A percentile compares a stretch with the other conserved stretches of the same genome.
phyloP scores from a whole-genome alignment of 1,140 invertebrate genomes.

The Magallana gigas region DNA sequence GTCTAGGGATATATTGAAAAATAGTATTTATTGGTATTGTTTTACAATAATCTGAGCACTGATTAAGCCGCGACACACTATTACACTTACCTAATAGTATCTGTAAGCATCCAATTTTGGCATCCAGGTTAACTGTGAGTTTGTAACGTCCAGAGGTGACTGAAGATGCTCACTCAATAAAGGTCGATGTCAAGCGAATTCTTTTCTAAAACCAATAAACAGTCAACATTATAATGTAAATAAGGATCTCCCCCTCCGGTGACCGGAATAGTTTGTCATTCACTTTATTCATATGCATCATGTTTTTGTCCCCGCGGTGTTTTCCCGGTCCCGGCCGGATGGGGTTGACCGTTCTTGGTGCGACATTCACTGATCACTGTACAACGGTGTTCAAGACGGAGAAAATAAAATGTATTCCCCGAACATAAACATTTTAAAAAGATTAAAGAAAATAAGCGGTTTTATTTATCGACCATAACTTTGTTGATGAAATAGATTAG shows the following conservation, averaged over 20 bases:
- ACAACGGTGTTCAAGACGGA: not conserved
- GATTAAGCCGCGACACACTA: too few relatives aligned
- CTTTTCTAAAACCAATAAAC: slow-evolving; percentile 16
- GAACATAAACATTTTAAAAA: not conserved
- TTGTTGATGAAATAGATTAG: slow-evolving; percentile 18
- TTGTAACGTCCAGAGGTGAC: too few relatives aligned
- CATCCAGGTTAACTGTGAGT: too few relatives aligned
- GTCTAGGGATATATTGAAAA: too few relatives aligned
- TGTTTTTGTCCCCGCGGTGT: slow-evolving; percentile 4
- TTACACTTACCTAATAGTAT: too few relatives aligned
- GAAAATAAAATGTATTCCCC: not conserved
- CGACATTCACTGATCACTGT: not conserved
- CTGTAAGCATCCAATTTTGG: too few relatives aligned
- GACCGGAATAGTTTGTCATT: not conserved
- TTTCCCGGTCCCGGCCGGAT: not conserved
- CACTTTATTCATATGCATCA: not conserved
- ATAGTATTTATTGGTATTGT: too few relatives aligned
- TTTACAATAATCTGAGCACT: too few relatives aligned
- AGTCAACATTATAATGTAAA: slow-evolving; percentile 9
- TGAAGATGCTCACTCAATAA: not conserved
- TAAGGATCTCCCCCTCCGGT: slow-evolving; percentile 3
- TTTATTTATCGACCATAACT: not conserved
- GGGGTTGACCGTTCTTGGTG: slow-evolving; percentile 9
- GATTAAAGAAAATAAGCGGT: not conserved
- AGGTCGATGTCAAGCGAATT: not conserved